Evolutionary conservation across 53 echinoderm and acorn worm species (phyloP).

Genomic region (Holothuria leucospilota): DNA sequence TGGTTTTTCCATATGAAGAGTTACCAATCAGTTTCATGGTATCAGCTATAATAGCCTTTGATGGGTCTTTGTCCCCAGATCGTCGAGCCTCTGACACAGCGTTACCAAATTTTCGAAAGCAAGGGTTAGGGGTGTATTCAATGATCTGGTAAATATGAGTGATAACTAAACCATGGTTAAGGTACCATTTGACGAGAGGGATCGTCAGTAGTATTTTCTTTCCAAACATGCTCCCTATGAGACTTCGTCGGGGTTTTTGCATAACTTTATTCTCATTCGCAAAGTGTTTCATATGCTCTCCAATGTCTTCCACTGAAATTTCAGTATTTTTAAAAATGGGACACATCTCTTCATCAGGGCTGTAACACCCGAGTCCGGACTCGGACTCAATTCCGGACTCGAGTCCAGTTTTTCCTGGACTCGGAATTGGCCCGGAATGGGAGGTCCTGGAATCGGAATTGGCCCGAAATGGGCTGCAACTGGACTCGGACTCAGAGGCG

Average conservation of each 20-base stretch:
- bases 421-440: too few relatives aligned
- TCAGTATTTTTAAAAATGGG: constrained; percentile 38
- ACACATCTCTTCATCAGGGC: constrained; percentile 32
- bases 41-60: constrained; percentile 60
- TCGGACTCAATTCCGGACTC: too few relatives aligned
- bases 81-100: constrained; percentile 60
- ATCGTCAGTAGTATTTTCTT: constrained; percentile 50
- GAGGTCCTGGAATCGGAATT: too few relatives aligned
- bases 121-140: constrained; percentile 45
- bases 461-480: too few relatives aligned
- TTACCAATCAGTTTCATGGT: constrained; percentile 68
- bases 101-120: constrained; percentile 57
- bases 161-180: constrained; percentile 50
- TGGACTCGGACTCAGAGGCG: too few relatives aligned
- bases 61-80: constrained; percentile 47
- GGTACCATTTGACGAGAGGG: constrained; percentile 64
- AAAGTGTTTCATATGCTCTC: constrained; percentile 55
- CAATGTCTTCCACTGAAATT: constrained; percentile 63
- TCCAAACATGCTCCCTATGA: constrained; percentile 71
- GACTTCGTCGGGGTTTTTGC: constrained; percentile 57
- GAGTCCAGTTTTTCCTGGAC: too few relatives aligned
- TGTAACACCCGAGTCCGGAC: too few relatives aligned
- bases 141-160: constrained; percentile 62
- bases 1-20: constrained; percentile 67
- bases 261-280: constrained; percentile 44